These are phyloP conservation scores for Petaurus breviceps DNA, from an alignment of 2,113 vertebrate species.

Conservation along the genomic window DNA sequence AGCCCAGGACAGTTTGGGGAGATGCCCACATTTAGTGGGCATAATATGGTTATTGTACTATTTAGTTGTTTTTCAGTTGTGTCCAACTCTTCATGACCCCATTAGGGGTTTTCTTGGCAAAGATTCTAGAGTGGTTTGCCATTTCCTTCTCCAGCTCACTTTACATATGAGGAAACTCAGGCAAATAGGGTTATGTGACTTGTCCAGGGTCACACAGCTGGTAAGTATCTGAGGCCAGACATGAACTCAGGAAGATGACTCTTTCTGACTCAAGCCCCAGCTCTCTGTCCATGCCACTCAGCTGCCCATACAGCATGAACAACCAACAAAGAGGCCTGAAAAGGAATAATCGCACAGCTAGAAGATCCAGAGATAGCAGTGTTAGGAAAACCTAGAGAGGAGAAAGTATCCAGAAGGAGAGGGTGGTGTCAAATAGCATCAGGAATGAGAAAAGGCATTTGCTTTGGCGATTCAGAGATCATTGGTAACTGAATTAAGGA, in stretches of 20 bases:
- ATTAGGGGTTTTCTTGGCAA: not conserved
- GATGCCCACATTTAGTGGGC: not conserved
- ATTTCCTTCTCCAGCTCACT: too few relatives aligned
- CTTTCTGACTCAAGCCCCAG: too few relatives aligned
- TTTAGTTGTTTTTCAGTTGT: not conserved
- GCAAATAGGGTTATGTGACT: not conserved
- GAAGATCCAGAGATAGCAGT: not conserved
- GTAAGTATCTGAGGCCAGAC: not conserved
- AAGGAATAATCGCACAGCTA: not conserved
- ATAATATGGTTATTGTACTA: not conserved
- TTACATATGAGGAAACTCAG: too few relatives aligned
- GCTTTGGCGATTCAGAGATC: not conserved
- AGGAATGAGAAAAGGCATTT: not conserved
- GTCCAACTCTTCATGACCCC: not conserved
- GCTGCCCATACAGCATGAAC: not conserved
- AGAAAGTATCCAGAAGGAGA: not conserved
- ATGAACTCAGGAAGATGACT: not conserved
- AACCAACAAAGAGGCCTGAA: not conserved
- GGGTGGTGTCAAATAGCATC: not conserved
- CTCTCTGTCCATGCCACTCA: not conserved
- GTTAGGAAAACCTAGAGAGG: not conserved
- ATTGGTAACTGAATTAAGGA: not conserved
- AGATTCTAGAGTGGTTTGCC: too few relatives aligned
- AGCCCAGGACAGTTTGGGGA: not conserved
- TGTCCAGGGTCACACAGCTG: not conserved